Base-by-base conservation (phyloP, 2,797 vertebrate genomes). In the Clarias fuscus region DNA sequence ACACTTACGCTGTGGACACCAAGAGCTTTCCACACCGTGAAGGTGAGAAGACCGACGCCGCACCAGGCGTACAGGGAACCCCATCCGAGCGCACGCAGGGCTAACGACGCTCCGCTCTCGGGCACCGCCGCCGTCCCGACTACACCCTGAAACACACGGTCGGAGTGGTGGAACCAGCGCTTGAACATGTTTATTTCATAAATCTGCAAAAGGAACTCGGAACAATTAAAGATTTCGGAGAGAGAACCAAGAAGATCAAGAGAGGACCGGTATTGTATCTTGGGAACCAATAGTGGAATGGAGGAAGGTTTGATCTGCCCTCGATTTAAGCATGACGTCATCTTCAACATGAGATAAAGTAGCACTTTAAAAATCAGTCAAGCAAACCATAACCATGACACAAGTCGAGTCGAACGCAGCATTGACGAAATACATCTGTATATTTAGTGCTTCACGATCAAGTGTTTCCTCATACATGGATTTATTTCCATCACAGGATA, bases 61-160 rank as follows among this genome's bases (percentile, higher is more conserved):
- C 97, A 96, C 96, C 97, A 98, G 0, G 97, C 97, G 0, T 92
- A 97, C 1, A 98, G 93, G 0, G 98, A 98, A 2, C 98, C 97
- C 97, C 97, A 97, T 13, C 96, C 97, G 77, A 99, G 93, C 1
- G 97, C 98, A 64, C 97, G 89, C 83, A 99, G 91, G 20, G 98
- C 98, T 89, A 99, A 93, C 0, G 95, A 96, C 0, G 97, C 95
- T 0, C 98, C 97, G 0, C 95, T 96, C 92, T 99, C 97, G 0
- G 97, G 97, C 37, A 94, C 93, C 0, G 92, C 93, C 7, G 93
- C 93, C 0, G 96, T 96, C 22, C 94, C 94, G 80, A 90, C 70
- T 0, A 96, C 87, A 1, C 97, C 97, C 97, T 99, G 53, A 89
- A 43, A 86, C 90, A 24, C 43, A 82, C 15, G 7, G 65, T 79